Percentiles rank a stretch among this genome's conserved stretches.
These are phyloP conservation scores for Zelostemma sp. DNA, from an alignment of 1,140 invertebrate species.

Conservation along the genomic window DNA sequence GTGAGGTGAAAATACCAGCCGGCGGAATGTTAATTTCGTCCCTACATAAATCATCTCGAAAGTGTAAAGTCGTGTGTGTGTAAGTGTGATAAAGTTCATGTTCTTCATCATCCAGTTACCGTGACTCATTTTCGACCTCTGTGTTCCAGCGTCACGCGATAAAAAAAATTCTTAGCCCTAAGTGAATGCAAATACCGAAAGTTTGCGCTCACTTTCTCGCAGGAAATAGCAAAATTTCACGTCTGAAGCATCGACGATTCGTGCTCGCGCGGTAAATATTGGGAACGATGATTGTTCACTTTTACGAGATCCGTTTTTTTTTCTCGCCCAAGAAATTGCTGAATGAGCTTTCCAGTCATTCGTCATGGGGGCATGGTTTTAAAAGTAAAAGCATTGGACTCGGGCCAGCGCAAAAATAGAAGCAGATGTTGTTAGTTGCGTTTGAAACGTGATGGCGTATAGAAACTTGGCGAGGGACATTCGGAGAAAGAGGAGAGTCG, in stretches of 20 bases:
- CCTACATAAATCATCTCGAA: constrained; percentile 52
- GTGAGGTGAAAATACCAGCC: constrained; percentile 55
- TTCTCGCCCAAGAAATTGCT: constrained; percentile 36
- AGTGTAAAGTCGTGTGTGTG: constrained; percentile 33
- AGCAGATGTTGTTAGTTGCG: constrained; percentile 65
- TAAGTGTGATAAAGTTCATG: constrained; percentile 49
- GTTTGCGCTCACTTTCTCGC: too few relatives aligned
- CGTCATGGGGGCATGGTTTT: constrained; percentile 65
- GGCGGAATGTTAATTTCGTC: constrained; percentile 57
- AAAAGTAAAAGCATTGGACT: constrained; percentile 69
- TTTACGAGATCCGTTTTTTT: background rate
- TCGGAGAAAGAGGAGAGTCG: constrained; percentile 44
- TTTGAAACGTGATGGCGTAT: constrained; percentile 46
- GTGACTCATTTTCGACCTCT: constrained; percentile 50
- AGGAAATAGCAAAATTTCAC: too few relatives aligned
- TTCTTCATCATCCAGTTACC: constrained; percentile 27
- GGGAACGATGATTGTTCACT: background rate
- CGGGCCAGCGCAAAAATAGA: constrained; percentile 71
- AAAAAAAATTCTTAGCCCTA: constrained; percentile 28
- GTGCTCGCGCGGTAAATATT: too few relatives aligned
- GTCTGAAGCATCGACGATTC: too few relatives aligned
- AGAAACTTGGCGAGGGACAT: constrained; percentile 43
- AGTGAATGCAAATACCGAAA: too few relatives aligned
- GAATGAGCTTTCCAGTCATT: constrained; percentile 67
- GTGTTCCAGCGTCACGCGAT: constrained; percentile 16